Conservation (phyloP, 2,113 vertebrate genomes). For the Tragulus kanchil region DNA sequence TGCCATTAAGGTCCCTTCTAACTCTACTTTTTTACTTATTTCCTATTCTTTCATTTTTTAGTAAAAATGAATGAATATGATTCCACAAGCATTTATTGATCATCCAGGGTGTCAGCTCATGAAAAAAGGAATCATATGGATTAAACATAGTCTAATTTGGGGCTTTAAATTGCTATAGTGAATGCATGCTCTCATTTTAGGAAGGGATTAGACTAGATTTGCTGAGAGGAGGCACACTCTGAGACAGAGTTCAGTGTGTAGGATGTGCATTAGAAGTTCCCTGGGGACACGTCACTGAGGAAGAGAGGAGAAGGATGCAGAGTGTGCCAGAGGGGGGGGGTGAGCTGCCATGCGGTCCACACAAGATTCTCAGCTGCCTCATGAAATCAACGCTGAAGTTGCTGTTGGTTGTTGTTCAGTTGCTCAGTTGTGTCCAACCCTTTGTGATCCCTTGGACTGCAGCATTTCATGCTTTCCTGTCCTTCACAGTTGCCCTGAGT, state of each 20-base stretch:
- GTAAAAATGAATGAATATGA: neutral
- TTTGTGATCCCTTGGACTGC: neutral
- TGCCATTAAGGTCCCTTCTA: slow-evolving; percentile 61
- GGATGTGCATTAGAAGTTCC: neutral
- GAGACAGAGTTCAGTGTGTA: neutral
- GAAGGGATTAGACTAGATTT: neutral
- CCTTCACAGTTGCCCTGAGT: neutral
- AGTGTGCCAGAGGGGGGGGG: neutral
- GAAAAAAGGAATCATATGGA: neutral
- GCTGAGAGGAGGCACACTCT: neutral
- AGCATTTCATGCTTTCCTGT: neutral
- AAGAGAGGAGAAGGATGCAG: neutral
- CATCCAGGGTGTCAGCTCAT: neutral
- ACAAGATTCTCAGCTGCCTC: neutral
- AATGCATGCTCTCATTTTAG: neutral
- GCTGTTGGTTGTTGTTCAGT: neutral
- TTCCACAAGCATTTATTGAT: neutral
- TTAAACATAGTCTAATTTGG: neutral
- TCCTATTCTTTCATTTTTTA: slow-evolving; percentile 18
- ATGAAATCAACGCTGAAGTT: rapidly evolving
- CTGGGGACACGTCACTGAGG: neutral
- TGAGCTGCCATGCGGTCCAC: neutral
- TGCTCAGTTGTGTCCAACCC: neutral
- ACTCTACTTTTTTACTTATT: slow-evolving; percentile 48
- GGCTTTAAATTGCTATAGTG: neutral